Percentiles rank a stretch among this genome's conserved stretches.
Evolutionary conservation across 2,113 vertebrate genomes (phyloP).

Genomic region (Calypte anna): DNA sequence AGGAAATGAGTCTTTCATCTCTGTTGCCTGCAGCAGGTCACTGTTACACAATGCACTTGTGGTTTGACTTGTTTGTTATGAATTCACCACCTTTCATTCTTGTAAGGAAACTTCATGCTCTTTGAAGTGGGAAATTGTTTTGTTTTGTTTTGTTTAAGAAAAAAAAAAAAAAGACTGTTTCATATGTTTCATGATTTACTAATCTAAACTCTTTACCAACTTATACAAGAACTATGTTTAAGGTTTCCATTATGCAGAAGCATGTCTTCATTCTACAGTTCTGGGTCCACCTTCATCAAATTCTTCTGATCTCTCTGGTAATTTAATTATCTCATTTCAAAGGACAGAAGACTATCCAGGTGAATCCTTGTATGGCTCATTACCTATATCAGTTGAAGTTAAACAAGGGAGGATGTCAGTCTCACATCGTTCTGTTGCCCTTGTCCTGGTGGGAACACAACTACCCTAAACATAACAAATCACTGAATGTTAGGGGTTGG

Average conservation of each 20-base stretch:
- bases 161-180: neutral
- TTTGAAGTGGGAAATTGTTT: slow-evolving; percentile 27
- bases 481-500: too few relatives aligned
- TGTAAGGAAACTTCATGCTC: neutral
- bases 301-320: neutral
- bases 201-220: neutral
- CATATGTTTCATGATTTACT: slow-evolving; percentile 4
- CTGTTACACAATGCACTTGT: neutral
- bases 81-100: neutral
- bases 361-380: neutral
- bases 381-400: neutral
- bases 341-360: neutral
- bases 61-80: slow-evolving; percentile 48
- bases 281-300: neutral
- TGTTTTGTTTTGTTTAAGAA: neutral
- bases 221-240: neutral
- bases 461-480: neutral
- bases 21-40: neutral
- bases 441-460: neutral
- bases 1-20: slow-evolving; percentile 7
- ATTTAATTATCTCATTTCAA: neutral
- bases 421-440: neutral
- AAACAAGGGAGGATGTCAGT: neutral
- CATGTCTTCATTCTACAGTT: neutral
- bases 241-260: neutral